These are phyloP conservation scores for Pseudochaenichthys georgianus DNA, from an alignment of 2,797 vertebrate species.

Conservation along the genomic window DNA sequence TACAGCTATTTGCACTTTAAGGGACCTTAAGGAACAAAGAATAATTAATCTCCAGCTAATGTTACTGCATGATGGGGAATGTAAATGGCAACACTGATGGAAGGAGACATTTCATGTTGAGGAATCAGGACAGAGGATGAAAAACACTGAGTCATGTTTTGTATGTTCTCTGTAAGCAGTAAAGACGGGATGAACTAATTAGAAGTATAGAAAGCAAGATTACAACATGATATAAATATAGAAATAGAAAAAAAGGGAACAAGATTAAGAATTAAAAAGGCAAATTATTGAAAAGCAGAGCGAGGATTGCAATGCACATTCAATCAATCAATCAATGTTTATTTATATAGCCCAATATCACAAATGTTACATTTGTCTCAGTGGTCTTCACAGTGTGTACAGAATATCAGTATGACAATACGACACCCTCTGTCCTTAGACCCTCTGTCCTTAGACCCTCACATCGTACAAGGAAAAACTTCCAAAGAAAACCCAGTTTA, in stretches of 20 bases:
- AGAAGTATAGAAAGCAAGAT: slow-evolving; percentile 4
- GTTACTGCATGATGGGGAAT: slow-evolving; percentile 13
- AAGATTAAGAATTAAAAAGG: not conserved
- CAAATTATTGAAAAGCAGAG: not conserved
- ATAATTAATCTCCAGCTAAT: slow-evolving; percentile 29
- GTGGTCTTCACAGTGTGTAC: too few relatives aligned
- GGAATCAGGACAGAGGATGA: not conserved
- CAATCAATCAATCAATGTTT: too few relatives aligned
- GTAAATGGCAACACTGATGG: slow-evolving; percentile 15
- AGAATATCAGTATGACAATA: too few relatives aligned
- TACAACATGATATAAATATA: not conserved
- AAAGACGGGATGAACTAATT: not conserved
- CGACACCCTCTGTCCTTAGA: too few relatives aligned
- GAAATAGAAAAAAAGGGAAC: not conserved
- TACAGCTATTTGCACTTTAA: slow-evolving; percentile 28
- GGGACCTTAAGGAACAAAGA: slow-evolving; percentile 15
- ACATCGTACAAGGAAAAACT: too few relatives aligned
- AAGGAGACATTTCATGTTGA: slow-evolving; percentile 15
- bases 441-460: too few relatives aligned
- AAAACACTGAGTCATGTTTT: not conserved
- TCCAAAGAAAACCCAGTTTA: too few relatives aligned
- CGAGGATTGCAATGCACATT: not conserved
- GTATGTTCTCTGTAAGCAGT: not conserved
- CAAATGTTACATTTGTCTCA: too few relatives aligned
- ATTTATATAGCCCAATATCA: too few relatives aligned